phyloP scores from a whole-genome alignment of 2,888 invertebrate genomes.

The Xanthorhoe designata region DNA sequence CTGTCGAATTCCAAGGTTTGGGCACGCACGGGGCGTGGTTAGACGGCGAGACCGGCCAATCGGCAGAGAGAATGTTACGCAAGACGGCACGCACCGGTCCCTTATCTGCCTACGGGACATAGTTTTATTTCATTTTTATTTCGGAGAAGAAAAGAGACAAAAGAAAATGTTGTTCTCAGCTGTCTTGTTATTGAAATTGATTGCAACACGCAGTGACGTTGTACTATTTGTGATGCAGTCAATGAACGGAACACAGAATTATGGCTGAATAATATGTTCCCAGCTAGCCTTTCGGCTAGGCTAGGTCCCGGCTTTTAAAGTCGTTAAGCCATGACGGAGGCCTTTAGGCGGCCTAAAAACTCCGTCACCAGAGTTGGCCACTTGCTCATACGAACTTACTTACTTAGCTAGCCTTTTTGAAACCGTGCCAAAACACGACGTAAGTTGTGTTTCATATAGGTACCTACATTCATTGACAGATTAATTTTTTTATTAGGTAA shows the following conservation, averaged over 20 bases:
- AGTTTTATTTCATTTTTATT: constrained; percentile 37
- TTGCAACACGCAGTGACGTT: constrained; percentile 15
- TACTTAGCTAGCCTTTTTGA: no score
- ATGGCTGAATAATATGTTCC: neutral
- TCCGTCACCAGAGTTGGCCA: no score
- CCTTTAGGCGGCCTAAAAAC: no score
- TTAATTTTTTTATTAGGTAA: no score
- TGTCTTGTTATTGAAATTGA: neutral
- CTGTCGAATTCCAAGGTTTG: constrained; percentile 75
- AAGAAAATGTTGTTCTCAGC: constrained; percentile 24
- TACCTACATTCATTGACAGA: no score
- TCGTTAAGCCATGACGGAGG: no score
- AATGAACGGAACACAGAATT: neutral
- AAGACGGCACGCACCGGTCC: constrained; percentile 68
- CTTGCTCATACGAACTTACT: no score
- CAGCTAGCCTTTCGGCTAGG: no score
- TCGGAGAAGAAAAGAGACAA: constrained; percentile 44
- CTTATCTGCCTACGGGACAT: constrained; percentile 53
- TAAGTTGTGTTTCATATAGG: no score
- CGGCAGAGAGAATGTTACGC: constrained; percentile 68
- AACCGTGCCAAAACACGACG: no score
- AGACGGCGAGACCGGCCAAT: constrained; percentile 66
- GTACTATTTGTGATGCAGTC: no score
- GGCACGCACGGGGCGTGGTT: constrained; percentile 82
- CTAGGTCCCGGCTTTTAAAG: no score